Evolutionary conservation across 2,797 vertebrate species (phyloP).

Genomic region (Steatocranus sp.): DNA sequence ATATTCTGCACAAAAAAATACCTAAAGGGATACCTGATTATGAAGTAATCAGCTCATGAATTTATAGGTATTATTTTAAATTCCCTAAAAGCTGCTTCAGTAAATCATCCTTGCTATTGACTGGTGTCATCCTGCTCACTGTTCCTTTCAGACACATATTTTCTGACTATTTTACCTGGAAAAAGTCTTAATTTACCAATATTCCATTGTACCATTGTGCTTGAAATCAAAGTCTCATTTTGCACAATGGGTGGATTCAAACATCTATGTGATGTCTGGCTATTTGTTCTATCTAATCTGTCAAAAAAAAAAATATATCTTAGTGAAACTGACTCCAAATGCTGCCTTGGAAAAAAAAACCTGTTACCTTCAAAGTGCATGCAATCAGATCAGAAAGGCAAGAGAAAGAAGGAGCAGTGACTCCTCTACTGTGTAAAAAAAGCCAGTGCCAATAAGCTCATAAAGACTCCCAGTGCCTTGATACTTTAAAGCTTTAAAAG

Average conservation of each 20-base stretch:
- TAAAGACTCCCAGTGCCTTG: not conserved
- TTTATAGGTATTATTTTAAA: not conserved
- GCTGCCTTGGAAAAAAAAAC: not conserved
- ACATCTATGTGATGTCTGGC: not conserved
- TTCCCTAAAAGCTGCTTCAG: not conserved
- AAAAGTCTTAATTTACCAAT: not conserved
- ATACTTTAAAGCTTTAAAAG: not conserved
- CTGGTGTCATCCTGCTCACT: not conserved
- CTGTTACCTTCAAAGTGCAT: not conserved
- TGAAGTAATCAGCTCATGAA: not conserved
- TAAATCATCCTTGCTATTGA: not conserved
- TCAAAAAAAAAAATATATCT: not conserved
- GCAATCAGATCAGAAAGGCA: not conserved
- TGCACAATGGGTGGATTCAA: not conserved
- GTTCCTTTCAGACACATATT: not conserved
- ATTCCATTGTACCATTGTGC: not conserved
- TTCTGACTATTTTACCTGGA: not conserved
- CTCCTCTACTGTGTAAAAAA: not conserved
- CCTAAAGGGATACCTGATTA: not conserved
- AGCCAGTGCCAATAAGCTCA: not conserved
- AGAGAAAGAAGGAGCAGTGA: not conserved
- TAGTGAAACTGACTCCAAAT: not conserved
- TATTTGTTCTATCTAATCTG: not conserved
- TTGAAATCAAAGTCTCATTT: not conserved
- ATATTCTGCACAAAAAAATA: not conserved